Evolutionary conservation across 2,797 vertebrate genomes (phyloP), one percentile per base, ranked within the genome.

Genomic region (Triplophysa bombifrons): DNA sequence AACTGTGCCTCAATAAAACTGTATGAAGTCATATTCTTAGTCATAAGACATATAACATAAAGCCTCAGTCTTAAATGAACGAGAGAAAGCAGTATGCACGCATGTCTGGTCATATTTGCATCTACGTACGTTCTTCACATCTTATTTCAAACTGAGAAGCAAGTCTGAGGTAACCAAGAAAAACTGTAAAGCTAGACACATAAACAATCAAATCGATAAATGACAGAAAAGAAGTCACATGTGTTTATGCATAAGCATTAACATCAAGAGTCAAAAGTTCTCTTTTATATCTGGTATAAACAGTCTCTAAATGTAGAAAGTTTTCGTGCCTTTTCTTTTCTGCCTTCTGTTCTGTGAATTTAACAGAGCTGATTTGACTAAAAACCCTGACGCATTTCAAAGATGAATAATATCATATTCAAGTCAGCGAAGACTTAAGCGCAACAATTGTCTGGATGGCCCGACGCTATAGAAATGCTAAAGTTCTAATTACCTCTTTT

Each of bases 401-500:
- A 78, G 30, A 65, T 78, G 30, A 65, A 64, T 78, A 72, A 72
- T 72, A 72, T 78, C n/a, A 67, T 22, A 79, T 73, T 65, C 13
- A 20, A 72, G 60, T 65, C 60, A 72, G 60, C 22, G 30, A 64
- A 1, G 30, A 63, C 69, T 78, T 78, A 65, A 72, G 71, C 41
- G 48, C 58, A 71, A 78, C 76, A 78, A 78, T 55, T 71, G 75
- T 69, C 75, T 69, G 16, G 44, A 34, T 50, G 76, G 68, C 58
- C 58, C 20, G 17, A 17, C 17, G 8, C 58, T 64, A 64, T 71
- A 65, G 76, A 78, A 72, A 78, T 72, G 48, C 48, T 78, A 55
- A 64, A 71, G 68, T 78, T 78, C 76, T 72, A 78, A 78, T 78
- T 78, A 72, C 58, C 70, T 78, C 12, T 60, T 72, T 78, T 64